phyloP scores from a whole-genome alignment of 2,888 invertebrate genomes.

The Thereva unica region DNA sequence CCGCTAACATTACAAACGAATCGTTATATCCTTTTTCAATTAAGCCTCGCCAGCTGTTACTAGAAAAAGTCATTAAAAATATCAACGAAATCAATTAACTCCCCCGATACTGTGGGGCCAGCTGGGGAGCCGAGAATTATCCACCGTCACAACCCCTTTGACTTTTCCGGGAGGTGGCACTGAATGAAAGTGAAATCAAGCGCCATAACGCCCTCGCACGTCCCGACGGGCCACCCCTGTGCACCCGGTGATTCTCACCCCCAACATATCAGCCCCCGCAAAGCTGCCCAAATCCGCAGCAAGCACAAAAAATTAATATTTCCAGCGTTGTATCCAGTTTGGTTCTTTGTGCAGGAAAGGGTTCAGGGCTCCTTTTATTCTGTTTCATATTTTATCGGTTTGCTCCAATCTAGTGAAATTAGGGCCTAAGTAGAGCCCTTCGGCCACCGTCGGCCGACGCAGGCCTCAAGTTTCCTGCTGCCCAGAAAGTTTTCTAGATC shows the following conservation, averaged over 20 bases:
- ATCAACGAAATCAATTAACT: conserved; percentile 32
- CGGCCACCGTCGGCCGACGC: background rate
- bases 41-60: conserved; percentile 31
- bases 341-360: conserved; percentile 17
- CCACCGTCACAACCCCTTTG: conserved; percentile 3
- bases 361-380: conserved; percentile 7
- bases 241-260: too few relatives aligned
- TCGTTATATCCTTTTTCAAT: conserved; percentile 32
- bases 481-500: background rate
- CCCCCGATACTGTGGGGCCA: conserved; percentile 8
- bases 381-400: conserved; percentile 32
- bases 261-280: background rate
- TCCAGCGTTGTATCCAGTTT: conserved; percentile 12
- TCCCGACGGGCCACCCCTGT: too few relatives aligned
- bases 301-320: conserved; percentile 30
- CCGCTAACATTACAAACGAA: conserved; percentile 28
- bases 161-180: too few relatives aligned
- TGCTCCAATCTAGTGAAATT: conserved; percentile 22
- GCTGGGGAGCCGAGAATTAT: background rate
- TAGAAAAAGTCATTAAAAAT: conserved; percentile 30
- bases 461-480: too few relatives aligned
- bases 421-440: background rate
- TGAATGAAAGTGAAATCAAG: too few relatives aligned
- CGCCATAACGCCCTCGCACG: too few relatives aligned
- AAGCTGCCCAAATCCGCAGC: conserved; percentile 3